Evolutionary conservation across 2,113 vertebrate genomes (phyloP), one percentile per base, ranked within the genome.

Genomic region (Calonectris borealis): DNA sequence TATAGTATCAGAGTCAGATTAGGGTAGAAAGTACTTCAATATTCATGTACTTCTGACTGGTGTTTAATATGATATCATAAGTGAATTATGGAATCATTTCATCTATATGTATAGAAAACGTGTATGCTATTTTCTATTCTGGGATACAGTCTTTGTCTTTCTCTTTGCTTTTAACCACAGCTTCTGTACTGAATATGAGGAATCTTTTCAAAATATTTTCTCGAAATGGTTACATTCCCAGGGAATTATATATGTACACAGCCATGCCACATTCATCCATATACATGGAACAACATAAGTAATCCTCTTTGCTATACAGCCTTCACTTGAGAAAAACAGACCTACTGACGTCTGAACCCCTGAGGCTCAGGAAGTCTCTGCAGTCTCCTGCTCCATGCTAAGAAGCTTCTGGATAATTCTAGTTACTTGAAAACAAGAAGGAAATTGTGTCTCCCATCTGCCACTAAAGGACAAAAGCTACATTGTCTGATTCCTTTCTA

Each of bases 41-140:
- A 97, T 96, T 94, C 76, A 96, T 95, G 81, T 57, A 77, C 42
- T 97, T 86, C 90, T 97, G 93, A 84, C 84, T 90, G 51, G 44
- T 91, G 44, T 91, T 90, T 96, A 96, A 95, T 95, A 84, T 48
- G 71, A 68, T 93, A 87, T 46, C 34, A 40, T 44, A 94, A 73
- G 93, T 83, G 83, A 96, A 93, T 94, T 78, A 95, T 83, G 75
- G 79, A 96, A 96, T 88, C 27, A 48, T 88, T 95, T 96, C 12
- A 93, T 91, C 91, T 94, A 46, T 85, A 87, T 19, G 31, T 94
- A 87, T 76, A 93, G 75, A 58, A 96, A 95, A 90, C 2, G 29
- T 16, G 42, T 29, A 15, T 57, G 68, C 60, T 90, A 62, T 93
- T 96, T 94, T 94, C 83, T 95, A 55, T 93, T 96, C 85, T 94